Evolutionary conservation across 1,140 invertebrate genomes (phyloP), one percentile per base, ranked within the genome.

Genomic region (Papilio dardanus): DNA sequence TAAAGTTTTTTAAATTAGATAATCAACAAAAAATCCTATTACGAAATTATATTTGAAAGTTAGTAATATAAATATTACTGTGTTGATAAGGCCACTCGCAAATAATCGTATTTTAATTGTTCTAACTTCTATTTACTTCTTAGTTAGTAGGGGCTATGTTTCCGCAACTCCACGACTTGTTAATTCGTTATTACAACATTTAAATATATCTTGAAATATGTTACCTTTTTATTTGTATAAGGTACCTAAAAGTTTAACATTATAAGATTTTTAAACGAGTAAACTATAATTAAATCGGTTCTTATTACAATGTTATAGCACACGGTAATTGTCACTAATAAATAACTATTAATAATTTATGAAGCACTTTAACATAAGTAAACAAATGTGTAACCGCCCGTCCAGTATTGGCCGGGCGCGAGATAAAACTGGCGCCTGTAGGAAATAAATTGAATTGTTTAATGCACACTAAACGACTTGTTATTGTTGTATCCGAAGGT

Each of bases 401-500:
- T 46, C 40, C 46, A 65, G 33, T 35, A 24, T 77, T 68, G 62
- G 21, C 40, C 30, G 65, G 42, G 40, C 54, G 42, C 74, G 35
- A 76, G 46, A 71, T 40, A 69, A 67, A 33, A 77, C 74, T 75
- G 74, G 30, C 71, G 33, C 58, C 54, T 71, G 58, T 40, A 54
- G 68, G 40, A 50, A 40, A 42, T 71, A 73, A 76, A 74, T 79
- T 76, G 42, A 71, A 74, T 76, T 74, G 69, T 66, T 65, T 74
- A 78, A 40, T 76, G 42, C 73, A 37, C 37, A 71, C 75, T 67
- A 68, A 68, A 74, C 35, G 80, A 77, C 67, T 77, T 82, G 77
- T 74, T 80, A 78, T 78, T 82, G 74, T 35, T 31, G 58, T 74
- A 76, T 66, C 50, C n/a, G 79, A 81, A 81, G 79, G 83, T 83